Base-by-base conservation (phyloP, 2,113 vertebrate genomes). In the Chlamydotis undulata region DNA sequence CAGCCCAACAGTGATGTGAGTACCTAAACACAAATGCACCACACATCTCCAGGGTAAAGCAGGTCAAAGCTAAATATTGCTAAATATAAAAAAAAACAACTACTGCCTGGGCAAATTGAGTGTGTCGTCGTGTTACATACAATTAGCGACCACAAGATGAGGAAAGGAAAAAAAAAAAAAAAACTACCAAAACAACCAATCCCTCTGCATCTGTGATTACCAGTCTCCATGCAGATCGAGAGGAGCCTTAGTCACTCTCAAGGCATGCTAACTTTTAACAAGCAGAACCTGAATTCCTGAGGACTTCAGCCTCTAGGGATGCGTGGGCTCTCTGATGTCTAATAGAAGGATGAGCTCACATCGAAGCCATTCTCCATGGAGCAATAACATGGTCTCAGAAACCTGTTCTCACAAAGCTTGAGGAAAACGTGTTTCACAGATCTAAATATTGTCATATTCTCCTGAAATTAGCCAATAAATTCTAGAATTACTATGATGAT, bases 221-320 rank as follows among this genome's bases (percentile, higher is more conserved):
- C 55, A 49, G 75, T 7, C 35, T 76, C 10, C 0, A 9, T 2
- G 19, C 28, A 84, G 43, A 64, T 71, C 25, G 50, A 64, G 69
- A 71, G 29, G 7, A 89, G 81, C 61, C 79, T 95, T 87, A 84
- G 52, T 95, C 94, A 96, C 19, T 90, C 73, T 26, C 33, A 47
- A 94, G 86, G 76, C 76, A 90, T 4, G 83, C 24, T 13, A 81
- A 69, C 64, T 71, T 77, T 80, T 59, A 92, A 92, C 81, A 91
- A 28, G 96, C 61, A 94, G 57, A 96, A 96, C 93, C 87, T 95
- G 95, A 96, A 96, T 91, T 93, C 87, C 91, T 25, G 7, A 0
- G 8, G 56, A 75, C 77, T 91, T 69, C 50, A 86, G 79, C 74
- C 93, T 59, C 6, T 1, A 82, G 60, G 77, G 49, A 89, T 81